A percentile compares a stretch with the other conserved stretches of the same genome.
These are phyloP conservation scores for Myopa tessellatipennis DNA, from an alignment of 2,888 invertebrate genomes.

Conservation along the genomic window DNA sequence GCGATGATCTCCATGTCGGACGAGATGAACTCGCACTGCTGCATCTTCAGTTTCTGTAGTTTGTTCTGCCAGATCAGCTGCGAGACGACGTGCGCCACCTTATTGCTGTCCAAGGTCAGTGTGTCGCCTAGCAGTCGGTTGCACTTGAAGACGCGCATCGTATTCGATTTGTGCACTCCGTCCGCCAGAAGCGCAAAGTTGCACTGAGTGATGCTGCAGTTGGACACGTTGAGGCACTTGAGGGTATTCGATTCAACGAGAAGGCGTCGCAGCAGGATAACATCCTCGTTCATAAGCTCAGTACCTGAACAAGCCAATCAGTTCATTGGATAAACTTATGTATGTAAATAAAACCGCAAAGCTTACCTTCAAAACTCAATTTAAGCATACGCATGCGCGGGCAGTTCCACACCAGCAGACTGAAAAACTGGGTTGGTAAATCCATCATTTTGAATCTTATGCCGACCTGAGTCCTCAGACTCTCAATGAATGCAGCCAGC, in stretches of 20 bases:
- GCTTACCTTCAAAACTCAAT: constrained; percentile 56
- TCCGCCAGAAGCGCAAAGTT: constrained; percentile 63
- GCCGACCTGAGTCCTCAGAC: constrained; percentile 45
- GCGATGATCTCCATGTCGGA: constrained; percentile 60
- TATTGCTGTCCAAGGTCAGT: constrained; percentile 57
- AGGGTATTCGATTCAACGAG: constrained; percentile 52
- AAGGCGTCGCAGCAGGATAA: constrained; percentile 51
- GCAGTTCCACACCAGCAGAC: constrained; percentile 51
- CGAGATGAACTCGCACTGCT: constrained; percentile 58
- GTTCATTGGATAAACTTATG: background rate
- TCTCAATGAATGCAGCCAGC: constrained; percentile 48
- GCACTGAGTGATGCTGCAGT: constrained; percentile 59
- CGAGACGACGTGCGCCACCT: constrained; percentile 54
- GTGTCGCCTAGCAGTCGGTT: constrained; percentile 54
- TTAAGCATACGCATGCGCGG: constrained; percentile 48
- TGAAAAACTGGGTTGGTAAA: constrained; percentile 55
- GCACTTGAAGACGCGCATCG: constrained; percentile 53
- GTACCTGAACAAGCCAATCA: constrained; percentile 48
- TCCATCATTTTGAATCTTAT: constrained; percentile 55
- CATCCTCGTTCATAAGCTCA: constrained; percentile 46
- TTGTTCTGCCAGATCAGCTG: constrained; percentile 60
- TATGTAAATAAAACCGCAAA: background rate
- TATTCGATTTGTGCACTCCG: constrained; percentile 59
- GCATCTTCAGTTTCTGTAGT: constrained; percentile 57
- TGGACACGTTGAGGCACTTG: constrained; percentile 51